Base-by-base conservation (phyloP, 1,140 invertebrate species). In the Conus ventricosus region DNA sequence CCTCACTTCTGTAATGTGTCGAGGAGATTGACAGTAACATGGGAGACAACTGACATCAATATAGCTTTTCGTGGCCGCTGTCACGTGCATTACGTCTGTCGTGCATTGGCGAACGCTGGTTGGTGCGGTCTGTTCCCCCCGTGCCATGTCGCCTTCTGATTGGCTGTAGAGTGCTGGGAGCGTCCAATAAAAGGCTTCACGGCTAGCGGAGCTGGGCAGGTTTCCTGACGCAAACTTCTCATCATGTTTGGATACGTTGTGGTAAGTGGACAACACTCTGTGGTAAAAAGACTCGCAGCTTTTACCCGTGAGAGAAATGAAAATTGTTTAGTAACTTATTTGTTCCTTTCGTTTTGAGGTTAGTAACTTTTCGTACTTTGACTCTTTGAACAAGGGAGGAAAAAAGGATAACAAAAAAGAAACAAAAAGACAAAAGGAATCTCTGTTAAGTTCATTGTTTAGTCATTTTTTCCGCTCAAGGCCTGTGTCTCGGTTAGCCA, bases 171-270 rank as follows among this genome's bases (percentile, higher is more conserved):
- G 13, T 23, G 67, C 17, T n/a, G 6, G 13, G 67, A 23, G 7
- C 13, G 20, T 71, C 67, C 67, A 71, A 71, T 71, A 71, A 71
- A 71, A 23, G 23, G 67, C 13, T 6, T 7, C 13, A n/a, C 17
- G 20, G 11, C 23, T 1, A 23, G 20, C 67, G 4, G 67, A 17
- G 67, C 6, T 20, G 23, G 67, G 67, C 67, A 71, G 67, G 67
- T 71, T 71, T 71, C 67, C 67, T 71, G 67, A 23, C 67, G 20
- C 11, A 20, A 71, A 13, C 11, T 23, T 71, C 67, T 71, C 67
- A 71, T 71, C 67, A 71, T 71, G 67, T 71, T 71, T 71, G 67
- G 67, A 71, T 71, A 71, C 67, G 11, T 71, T 71, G 13, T 71
- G 67, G 67, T 71, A n/a, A 71, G 67, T 71, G 17, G 60, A 63